Conservation (phyloP, 2,888 invertebrate species). For the Tryphoninae sp. region DNA sequence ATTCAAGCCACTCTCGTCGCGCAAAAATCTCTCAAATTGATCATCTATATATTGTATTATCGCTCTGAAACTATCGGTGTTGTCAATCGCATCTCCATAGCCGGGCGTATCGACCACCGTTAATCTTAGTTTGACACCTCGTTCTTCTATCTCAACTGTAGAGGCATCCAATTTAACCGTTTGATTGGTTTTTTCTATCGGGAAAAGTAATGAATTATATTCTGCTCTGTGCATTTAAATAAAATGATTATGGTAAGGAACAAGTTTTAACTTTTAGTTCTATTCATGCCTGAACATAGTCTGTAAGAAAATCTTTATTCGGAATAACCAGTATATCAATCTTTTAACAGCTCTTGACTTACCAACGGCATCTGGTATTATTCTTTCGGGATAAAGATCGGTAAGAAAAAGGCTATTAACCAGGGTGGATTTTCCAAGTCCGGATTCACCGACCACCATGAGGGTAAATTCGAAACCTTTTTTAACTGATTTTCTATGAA, state of each 20-base stretch:
- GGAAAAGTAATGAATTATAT: neutral
- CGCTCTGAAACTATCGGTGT: slow-evolving; percentile 95
- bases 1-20: slow-evolving; percentile 97
- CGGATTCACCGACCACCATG: slow-evolving; percentile 96
- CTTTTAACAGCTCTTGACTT: slow-evolving; percentile 70
- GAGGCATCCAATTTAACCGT: slow-evolving; percentile 97
- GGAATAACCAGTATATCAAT: neutral
- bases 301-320: too few species aligned
- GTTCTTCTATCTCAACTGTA: slow-evolving; percentile 97
- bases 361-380: slow-evolving; percentile 94
- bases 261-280: slow-evolving; percentile 13
- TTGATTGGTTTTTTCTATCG: slow-evolving; percentile 92
- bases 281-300: slow-evolving; percentile 19
- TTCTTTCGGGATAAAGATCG: slow-evolving; percentile 96
- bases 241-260: neutral
- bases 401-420: slow-evolving; percentile 97
- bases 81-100: slow-evolving; percentile 97
- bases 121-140: slow-evolving; percentile 95
- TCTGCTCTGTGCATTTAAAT: neutral
- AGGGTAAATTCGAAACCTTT: slow-evolving; percentile 98
- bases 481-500: slow-evolving; percentile 98
- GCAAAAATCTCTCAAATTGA: slow-evolving; percentile 95
- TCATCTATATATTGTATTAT: slow-evolving; percentile 98
- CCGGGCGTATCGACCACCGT: slow-evolving; percentile 98
- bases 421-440: slow-evolving; percentile 96